Base-by-base conservation (phyloP, 2,113 vertebrate species). In the Acanthisitta chloris region DNA sequence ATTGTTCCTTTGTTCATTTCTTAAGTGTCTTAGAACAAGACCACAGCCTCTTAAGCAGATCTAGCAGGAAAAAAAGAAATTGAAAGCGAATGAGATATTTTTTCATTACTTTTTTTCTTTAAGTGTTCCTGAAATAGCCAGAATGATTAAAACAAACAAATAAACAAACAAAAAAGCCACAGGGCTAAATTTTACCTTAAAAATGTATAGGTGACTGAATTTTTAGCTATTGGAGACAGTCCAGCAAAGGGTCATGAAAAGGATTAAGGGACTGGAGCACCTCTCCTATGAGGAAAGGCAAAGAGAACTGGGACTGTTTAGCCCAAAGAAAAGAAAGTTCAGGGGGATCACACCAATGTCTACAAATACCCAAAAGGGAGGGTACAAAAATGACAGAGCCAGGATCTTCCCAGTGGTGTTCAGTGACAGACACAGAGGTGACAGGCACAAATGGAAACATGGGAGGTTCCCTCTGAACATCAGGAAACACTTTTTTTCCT, bases 21-120 rank as follows among this genome's bases (percentile, higher is more conserved):
- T 92, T 83, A 88, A 91, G 81, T 84, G 17, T 86, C 90, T 95
- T 86, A 91, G 46, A 80, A 83, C 28, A 85, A 91, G 90, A 96
- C 96, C 96, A 88, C 94, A 96, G 74, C 77, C 55, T 93, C 65
- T 94, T 92, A 94, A 94, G 94, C 33, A 91, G 72, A 90, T 92
- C 38, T 78, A 81, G 43, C 51, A 86, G 81, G 88, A 91, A 94
- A 96, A 96, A 92, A 88, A 92, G 48, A 90, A 85, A 83, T 82
- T 38, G 81, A 90, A 67, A 77, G 6, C 71, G 89, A 93, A 96
- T 96, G 88, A 96, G 38, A 65, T 81, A 84, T 71, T 92, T 94
- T 86, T 74, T 91, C 81, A 85, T 93, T 95, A 90, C 34, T 90
- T 94, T 87, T 92, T 24, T 46, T 66, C 49, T 95, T 65, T 64